These are phyloP conservation scores for Theonella swinhoei DNA, from an alignment of 37 sponge, comb jelly and placozoan genomes.

Conservation along the genomic window DNA sequence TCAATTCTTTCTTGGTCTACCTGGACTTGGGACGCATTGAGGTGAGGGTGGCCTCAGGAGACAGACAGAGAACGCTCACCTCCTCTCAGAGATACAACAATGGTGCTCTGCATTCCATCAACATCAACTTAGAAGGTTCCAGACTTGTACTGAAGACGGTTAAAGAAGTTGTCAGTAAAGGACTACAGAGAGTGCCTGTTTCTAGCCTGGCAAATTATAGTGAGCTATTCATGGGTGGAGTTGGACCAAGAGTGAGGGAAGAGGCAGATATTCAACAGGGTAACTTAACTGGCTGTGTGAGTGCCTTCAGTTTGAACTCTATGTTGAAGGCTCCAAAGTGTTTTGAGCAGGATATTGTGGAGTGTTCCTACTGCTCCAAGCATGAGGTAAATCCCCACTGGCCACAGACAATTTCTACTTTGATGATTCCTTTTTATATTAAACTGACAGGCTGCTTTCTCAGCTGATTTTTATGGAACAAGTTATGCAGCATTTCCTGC, in stretches of 20 bases:
- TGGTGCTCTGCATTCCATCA: neutral
- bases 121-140: neutral
- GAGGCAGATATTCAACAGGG: neutral
- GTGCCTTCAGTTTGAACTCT: neutral
- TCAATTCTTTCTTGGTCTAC: neutral
- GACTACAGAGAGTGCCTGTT: neutral
- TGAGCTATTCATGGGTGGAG: neutral
- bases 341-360: neutral
- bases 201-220: neutral
- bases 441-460: neutral
- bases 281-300: neutral
- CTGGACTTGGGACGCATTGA: neutral
- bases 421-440: neutral
- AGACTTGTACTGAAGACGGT: neutral
- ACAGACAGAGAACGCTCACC: neutral
- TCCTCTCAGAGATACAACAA: neutral
- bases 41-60: neutral
- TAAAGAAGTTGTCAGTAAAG: neutral
- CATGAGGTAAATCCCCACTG: neutral
- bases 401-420: neutral
- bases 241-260: neutral
- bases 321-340: neutral
- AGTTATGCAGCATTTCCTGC: conserved; percentile 14
- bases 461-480: conserved; percentile 2
- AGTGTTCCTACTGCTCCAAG: neutral